Percentiles rank a stretch among this genome's conserved stretches.
phyloP scores from a whole-genome alignment of 2,797 vertebrate species.

The Myotis myotis region DNA sequence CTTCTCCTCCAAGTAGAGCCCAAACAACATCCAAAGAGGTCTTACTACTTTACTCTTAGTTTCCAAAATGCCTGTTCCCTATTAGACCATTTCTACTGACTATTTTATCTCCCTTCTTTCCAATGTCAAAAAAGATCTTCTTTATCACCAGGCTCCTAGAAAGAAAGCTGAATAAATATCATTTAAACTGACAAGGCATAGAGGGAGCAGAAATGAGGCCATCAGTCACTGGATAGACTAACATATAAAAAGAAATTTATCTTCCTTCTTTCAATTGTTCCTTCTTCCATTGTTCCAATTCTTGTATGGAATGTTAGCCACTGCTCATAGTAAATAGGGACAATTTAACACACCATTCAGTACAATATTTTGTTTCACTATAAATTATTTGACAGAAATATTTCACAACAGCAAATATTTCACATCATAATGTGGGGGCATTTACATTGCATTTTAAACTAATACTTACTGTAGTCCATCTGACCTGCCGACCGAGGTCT shows the following conservation, averaged over 20 bases:
- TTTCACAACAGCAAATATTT: neutral
- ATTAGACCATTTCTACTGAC: neutral
- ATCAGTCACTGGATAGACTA: neutral
- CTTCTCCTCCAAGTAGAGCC: neutral
- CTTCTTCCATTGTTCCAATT: neutral
- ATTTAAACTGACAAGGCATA: neutral
- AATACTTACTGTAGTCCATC: slow-evolving; percentile 87
- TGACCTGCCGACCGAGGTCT: slow-evolving; percentile 86
- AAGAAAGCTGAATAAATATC: neutral
- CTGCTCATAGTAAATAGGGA: neutral
- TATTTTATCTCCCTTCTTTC: neutral
- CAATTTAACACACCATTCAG: neutral
- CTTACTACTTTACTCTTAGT: neutral
- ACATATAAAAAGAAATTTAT: neutral
- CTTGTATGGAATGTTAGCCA: neutral
- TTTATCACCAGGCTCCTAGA: neutral
- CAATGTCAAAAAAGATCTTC: neutral
- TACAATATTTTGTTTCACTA: neutral
- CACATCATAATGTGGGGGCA: neutral
- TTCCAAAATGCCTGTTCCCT: neutral
- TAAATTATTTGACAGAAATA: neutral
- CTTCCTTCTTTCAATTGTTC: neutral
- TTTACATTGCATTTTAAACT: neutral
- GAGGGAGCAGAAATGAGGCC: neutral
- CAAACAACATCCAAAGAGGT: neutral